These are phyloP conservation scores for Meda fulgida DNA, from an alignment of 2,797 vertebrate genomes.

Conservation along the genomic window DNA sequence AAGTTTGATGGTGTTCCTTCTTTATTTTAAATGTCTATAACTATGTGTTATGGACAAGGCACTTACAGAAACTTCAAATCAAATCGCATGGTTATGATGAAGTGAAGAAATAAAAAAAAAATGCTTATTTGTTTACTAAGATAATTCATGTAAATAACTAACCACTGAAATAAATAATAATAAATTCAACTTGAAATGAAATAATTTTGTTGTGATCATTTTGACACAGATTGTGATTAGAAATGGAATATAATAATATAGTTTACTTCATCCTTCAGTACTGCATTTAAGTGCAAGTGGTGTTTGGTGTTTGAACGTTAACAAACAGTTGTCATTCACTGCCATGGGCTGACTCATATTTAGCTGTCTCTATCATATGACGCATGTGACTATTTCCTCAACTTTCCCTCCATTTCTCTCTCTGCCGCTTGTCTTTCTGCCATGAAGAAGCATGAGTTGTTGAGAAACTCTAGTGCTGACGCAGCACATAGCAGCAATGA, in stretches of 20 bases:
- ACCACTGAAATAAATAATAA: background rate
- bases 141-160: background rate
- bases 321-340: background rate
- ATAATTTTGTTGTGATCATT: background rate
- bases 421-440: slow-evolving; percentile 11
- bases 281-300: background rate
- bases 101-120: background rate
- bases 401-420: background rate
- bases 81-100: background rate
- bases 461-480: slow-evolving; percentile 44
- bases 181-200: background rate
- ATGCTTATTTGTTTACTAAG: background rate
- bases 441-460: slow-evolving; percentile 39
- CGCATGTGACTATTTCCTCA: background rate
- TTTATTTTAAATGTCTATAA: background rate
- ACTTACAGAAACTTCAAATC: background rate
- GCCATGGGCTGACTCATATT: background rate
- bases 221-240: background rate
- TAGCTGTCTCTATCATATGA: background rate
- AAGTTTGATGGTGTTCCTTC: background rate
- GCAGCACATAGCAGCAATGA: slow-evolving; percentile 39
- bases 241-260: background rate
- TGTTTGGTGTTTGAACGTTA: background rate
- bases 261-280: background rate
- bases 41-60: background rate